Base-by-base conservation (phyloP, 2,888 invertebrate species). In the Drymonia ruficornis region DNA sequence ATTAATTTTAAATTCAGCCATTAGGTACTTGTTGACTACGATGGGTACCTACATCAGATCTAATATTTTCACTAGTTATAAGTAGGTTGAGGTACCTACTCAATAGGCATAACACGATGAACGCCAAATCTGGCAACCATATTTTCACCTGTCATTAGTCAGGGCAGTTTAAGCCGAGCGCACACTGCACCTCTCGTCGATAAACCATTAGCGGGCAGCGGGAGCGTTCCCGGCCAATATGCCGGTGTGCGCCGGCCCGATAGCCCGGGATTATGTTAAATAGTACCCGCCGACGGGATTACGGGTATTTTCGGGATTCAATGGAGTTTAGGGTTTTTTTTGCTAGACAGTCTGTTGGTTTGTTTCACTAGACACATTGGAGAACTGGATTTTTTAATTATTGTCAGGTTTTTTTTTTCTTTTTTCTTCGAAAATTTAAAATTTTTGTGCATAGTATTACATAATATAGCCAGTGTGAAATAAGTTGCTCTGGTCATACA, bases 211-310 rank as follows among this genome's bases (percentile, higher is more conserved):
- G 63, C 59, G 52, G 57, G 58, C 53, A 63, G 53, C 58, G 38
- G 16, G 52, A 57, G 19, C 19, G 43, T 43, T 53, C 59, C 58
- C 70, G 70, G 59, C 55, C 80, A 80, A 81, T 81, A 80, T 80
- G 81, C 70, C 73, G 65, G 78, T 77, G 83, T 80, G 83, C 75
- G 72, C 58, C 61, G 63, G 64, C 62, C 74, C 80, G 84, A 85
- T 84, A 84, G 74, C 81, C 74, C 74, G 51, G 81, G 84, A 79
- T 83, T 83, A 84, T 83, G 83, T 77, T 81, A 80, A 86, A 83
- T 77, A 84, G 77, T 76, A 73, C 76, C 72, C 56, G 47, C 70
- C 67, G 64, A 57, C 59, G 61, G 81, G 81, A 81, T 85, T 81
- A 83, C 66, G 69, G 80, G 71, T 67, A 71, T 81, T 83, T 78